Conservation (phyloP, 2,113 vertebrate genomes). For the Dunckerocampus dactyliophorus region DNA sequence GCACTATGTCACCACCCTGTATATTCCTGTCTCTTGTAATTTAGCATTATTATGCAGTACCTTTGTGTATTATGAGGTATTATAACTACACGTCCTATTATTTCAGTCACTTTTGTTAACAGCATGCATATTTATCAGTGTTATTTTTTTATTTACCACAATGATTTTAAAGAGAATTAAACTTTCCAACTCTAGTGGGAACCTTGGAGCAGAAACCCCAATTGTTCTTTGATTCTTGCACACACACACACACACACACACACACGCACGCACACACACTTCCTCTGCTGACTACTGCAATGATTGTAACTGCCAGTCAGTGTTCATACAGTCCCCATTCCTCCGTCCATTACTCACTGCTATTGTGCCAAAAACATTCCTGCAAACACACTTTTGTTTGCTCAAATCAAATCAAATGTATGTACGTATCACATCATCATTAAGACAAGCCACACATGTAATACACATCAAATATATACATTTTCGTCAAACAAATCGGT, state of each 20-base stretch:
- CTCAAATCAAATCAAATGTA: too few species aligned
- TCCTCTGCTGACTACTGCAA: conserved; percentile 23
- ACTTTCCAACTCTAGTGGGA: background rate
- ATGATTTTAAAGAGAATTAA: background rate
- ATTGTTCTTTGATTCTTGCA: background rate
- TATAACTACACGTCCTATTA: background rate
- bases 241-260: background rate
- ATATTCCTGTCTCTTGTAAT: background rate
- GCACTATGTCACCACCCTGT: too few species aligned
- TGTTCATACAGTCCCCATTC: conserved; percentile 16
- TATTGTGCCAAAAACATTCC: too few species aligned
- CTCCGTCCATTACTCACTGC: background rate
- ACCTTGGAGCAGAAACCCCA: background rate
- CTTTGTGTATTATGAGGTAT: background rate
- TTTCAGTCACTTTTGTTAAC: background rate
- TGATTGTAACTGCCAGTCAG: conserved; percentile 33
- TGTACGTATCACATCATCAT: too few species aligned
- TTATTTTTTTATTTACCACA: background rate
- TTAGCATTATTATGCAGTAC: background rate
- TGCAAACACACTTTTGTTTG: too few species aligned
- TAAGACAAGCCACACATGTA: too few species aligned
- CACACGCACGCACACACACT: background rate
- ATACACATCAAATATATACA: too few species aligned
- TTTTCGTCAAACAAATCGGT: too few species aligned
- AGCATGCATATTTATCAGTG: background rate